Base-by-base conservation (phyloP, 1,140 invertebrate genomes). In the Helicoverpa armigera region DNA sequence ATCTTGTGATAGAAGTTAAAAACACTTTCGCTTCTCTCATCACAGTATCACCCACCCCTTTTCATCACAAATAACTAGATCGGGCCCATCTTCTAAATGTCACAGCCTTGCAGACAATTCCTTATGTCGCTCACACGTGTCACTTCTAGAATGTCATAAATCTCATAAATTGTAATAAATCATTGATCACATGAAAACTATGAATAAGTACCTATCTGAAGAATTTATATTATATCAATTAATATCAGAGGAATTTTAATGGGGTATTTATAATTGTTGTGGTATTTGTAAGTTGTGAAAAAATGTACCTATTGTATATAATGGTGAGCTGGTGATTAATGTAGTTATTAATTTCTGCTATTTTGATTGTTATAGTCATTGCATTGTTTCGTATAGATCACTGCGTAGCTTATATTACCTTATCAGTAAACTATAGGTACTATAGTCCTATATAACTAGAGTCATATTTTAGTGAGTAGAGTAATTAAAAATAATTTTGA, bases 11-110 rank as follows among this genome's bases (percentile, higher is more conserved):
- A 23, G 23, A 1, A 23, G 2, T 13, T 54, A 1, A 4, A 0
- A 2, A 48, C 14, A n/a, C 0, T 51, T 35, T n/a, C 56, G 73
- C 56, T 61, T 16, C 73, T 11, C 43, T 29, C 11, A 61, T 50
- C 54, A 75, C 73, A 3, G 35, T 56, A 31, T 11, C 35, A 10
- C 2, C n/a, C 2, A 12, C 31, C 2, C 35, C 48, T 70, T 13
- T 16, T 67, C 63, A 67, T 50, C 31, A 43, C 14, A 74, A 75
- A 75, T 11, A 75, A 75, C 56, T 61, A 16, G 73, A 75, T 23
- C 56, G 61, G 10, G 18, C 73, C 73, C 31, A 75, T 75, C 73
- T 60, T n/a, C 54, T 69, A 60, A 74, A 74, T 74, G 72, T 58
- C 73, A 75, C 16, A 61, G 23, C 70, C 70, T 74, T 58, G 70